Base-by-base conservation (phyloP, 2,888 invertebrate species). In the Pollenia angustigena region DNA sequence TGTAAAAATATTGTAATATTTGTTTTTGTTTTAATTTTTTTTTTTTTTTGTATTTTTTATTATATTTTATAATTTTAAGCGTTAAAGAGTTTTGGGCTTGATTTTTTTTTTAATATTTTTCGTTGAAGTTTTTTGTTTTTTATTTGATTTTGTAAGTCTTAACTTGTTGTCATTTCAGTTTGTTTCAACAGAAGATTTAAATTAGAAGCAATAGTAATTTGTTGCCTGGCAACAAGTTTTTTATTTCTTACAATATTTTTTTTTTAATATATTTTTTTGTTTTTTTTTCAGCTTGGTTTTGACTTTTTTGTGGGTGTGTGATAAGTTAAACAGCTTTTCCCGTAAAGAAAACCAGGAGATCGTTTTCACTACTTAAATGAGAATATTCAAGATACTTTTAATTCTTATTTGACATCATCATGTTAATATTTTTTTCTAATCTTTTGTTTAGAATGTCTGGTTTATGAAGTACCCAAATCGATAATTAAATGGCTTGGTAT, bases 401-500 rank as follows among this genome's bases (percentile, higher is more conserved):
- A 32, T 75, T 66, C 66, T 74, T 88, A 32, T 32, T 32, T 32
- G 32, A 32, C 48, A 85, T 88, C 80, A 9, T 74, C 50, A 52
- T 32, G 32, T 32, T 32, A 40, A 14, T 58, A 50, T 48, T 66
- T 52, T n/a, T 48, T 12, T 42, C 6, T 14, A n/a, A 32, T 52
- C n/a, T 64, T 54, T 12, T 76, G 32, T 64, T 74, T 2, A 50
- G 12, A n/a, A 16, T 48, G 18, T 23, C 32, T 60, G 50, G 54
- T 78, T 86, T 92, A 92, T 81, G 93, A 92, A 87, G 91, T 90
- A 60, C 90, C 90, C 75, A 91, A 89, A 76, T 92, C 92, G 69
- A 93, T 89, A 78, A 92, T 89, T 78, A 87, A 74, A 81, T 90
- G 92, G 89, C 90, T 89, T 89, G 97, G 97, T 81, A 97, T 95